These are phyloP conservation scores for Athene noctua DNA, from an alignment of 2,113 vertebrate species.

Conservation along the genomic window DNA sequence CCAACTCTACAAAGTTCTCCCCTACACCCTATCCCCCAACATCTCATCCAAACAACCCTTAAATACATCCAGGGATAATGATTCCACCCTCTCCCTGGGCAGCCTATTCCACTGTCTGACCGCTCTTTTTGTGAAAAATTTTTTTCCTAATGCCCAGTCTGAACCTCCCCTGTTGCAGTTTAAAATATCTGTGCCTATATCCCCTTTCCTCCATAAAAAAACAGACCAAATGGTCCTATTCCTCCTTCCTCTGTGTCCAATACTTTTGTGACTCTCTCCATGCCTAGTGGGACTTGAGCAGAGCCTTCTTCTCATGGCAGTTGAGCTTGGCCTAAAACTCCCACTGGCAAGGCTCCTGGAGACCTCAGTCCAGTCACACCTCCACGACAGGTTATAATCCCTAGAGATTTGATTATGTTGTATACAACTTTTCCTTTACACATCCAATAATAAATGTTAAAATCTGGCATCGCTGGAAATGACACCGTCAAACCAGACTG, in stretches of 20 bases:
- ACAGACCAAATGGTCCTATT: neutral
- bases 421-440: neutral
- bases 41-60: no score
- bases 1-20: no score
- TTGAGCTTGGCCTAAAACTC: neutral
- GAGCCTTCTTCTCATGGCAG: neutral
- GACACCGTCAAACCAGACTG: neutral
- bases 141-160: no score
- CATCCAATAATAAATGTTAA: neutral
- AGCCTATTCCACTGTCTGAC: no score
- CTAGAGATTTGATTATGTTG: neutral
- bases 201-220: neutral
- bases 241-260: neutral
- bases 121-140: no score
- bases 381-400: neutral
- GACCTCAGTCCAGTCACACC: neutral
- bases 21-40: no score
- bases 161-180: no score
- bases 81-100: no score
- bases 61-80: no score
- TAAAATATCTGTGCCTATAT: neutral
- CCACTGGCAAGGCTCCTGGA: neutral
- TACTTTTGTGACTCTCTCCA: neutral
- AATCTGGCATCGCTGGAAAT: neutral
- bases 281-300: neutral